These are phyloP conservation scores for Agrotis clavis DNA, from an alignment of 2,888 invertebrate species.

Conservation along the genomic window DNA sequence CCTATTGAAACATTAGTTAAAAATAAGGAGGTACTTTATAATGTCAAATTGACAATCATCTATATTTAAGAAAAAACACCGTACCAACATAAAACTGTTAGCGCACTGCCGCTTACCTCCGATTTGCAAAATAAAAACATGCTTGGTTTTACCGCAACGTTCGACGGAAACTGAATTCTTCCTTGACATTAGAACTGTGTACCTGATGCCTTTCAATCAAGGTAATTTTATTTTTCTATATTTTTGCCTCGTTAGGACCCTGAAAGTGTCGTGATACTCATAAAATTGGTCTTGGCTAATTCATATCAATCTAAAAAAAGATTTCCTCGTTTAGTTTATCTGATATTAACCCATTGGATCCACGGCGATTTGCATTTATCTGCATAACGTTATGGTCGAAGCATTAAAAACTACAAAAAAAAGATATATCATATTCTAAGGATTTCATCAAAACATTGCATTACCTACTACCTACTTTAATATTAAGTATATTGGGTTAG, in stretches of 20 bases:
- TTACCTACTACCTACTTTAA: not conserved
- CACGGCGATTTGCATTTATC: not conserved
- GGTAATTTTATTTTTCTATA: not conserved
- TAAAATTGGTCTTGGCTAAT: not conserved
- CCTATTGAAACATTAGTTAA: not conserved
- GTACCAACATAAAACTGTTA: too few species aligned
- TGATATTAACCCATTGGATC: conserved; percentile 3
- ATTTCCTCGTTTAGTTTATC: not conserved
- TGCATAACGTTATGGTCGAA: not conserved
- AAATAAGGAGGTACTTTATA: not conserved
- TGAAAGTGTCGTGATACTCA: not conserved
- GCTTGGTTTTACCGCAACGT: not conserved
- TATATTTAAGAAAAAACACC: not conserved
- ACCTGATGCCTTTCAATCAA: not conserved
- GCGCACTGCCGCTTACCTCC: not conserved
- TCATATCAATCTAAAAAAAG: not conserved
- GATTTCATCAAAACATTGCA: not conserved
- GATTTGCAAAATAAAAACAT: not conserved
- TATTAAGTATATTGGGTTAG: too few species aligned
- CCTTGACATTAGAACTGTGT: not conserved
- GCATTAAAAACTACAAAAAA: not conserved
- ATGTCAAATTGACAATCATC: not conserved
- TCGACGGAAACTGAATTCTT: not conserved
- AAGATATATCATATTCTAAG: not conserved
- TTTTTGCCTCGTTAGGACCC: not conserved